Evolutionary conservation across 2,797 vertebrate genomes (phyloP).

Genomic region (Poeciliopsis infans): DNA sequence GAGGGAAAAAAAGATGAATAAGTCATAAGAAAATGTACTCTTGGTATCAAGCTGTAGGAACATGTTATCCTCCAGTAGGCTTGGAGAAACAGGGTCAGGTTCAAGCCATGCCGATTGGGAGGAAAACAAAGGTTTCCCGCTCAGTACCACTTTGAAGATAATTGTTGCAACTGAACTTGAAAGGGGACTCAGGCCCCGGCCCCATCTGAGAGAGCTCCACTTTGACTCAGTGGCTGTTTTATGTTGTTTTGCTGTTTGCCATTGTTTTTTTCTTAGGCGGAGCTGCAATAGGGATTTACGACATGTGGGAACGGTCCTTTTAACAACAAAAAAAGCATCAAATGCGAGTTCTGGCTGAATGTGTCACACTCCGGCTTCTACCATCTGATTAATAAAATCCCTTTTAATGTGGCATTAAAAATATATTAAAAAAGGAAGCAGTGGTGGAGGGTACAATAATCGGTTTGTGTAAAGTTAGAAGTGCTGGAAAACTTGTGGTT

Average conservation of each 20-base stretch:
- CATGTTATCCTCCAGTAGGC: slow-evolving; percentile 80
- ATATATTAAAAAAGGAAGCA: slow-evolving; percentile 49
- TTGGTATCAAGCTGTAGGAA: slow-evolving; percentile 82
- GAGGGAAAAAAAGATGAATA: slow-evolving; percentile 79
- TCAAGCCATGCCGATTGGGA: slow-evolving; percentile 76
- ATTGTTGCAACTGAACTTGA: slow-evolving; percentile 78
- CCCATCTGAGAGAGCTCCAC: slow-evolving; percentile 67
- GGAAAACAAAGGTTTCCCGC: slow-evolving; percentile 81
- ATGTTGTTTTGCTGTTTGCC: slow-evolving; percentile 66
- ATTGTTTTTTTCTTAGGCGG: slow-evolving; percentile 39
- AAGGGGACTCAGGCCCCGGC: slow-evolving; percentile 71
- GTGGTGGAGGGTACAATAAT: slow-evolving; percentile 35
- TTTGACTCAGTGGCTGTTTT: slow-evolving; percentile 67
- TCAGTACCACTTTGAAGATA: slow-evolving; percentile 78
- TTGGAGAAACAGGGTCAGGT: slow-evolving; percentile 82
- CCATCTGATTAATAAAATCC: slow-evolving; percentile 75
- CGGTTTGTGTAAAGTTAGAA: slow-evolving; percentile 50
- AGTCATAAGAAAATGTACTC: slow-evolving; percentile 83
- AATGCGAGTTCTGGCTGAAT: slow-evolving; percentile 56
- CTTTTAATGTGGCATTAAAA: slow-evolving; percentile 75
- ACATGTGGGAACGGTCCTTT: slow-evolving; percentile 71
- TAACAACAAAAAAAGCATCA: slow-evolving; percentile 69
- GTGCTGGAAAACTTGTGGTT: slow-evolving; percentile 60
- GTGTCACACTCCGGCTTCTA: slow-evolving; percentile 52
- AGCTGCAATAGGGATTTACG: slow-evolving; percentile 66